phyloP scores from a whole-genome alignment of 1,140 invertebrate genomes.

The Anagrus nilaparvatae region DNA sequence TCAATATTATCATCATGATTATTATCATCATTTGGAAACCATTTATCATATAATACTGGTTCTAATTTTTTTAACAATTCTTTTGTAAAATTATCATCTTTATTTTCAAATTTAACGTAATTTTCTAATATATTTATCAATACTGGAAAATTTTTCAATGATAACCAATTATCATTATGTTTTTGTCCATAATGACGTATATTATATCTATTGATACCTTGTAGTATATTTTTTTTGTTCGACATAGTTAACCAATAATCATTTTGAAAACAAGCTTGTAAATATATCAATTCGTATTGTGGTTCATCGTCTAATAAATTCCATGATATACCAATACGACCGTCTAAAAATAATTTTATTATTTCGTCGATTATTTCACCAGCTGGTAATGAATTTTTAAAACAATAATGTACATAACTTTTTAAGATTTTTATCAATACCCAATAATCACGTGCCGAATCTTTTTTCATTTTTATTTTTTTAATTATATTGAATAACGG shows the following conservation, averaged over 20 bases:
- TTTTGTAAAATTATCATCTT: conserved; percentile 4
- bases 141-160: conserved; percentile 22
- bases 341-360: conserved; percentile 9
- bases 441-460: conserved; percentile 1
- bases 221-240: conserved; percentile 8
- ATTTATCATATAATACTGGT: conserved; percentile 12
- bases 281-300: conserved; percentile 20
- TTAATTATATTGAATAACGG: conserved; percentile 20
- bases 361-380: conserved; percentile 13
- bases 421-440: conserved; percentile 13
- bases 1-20: neutral
- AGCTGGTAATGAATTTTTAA: conserved; percentile 14
- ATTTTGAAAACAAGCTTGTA: conserved; percentile 15
- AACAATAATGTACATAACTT: conserved; percentile 15
- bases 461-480: conserved; percentile 14
- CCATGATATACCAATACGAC: conserved; percentile 13
- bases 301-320: conserved; percentile 13
- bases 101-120: conserved; percentile 2
- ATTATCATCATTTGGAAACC: neutral
- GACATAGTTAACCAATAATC: conserved; percentile 12
- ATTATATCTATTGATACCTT: conserved; percentile 24
- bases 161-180: conserved; percentile 9
- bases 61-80: conserved; percentile 14
- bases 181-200: conserved; percentile 4
- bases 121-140: conserved; percentile 13